phyloP scores from a whole-genome alignment of 2,888 invertebrate genomes.

The Chrysomela aeneicollis region DNA sequence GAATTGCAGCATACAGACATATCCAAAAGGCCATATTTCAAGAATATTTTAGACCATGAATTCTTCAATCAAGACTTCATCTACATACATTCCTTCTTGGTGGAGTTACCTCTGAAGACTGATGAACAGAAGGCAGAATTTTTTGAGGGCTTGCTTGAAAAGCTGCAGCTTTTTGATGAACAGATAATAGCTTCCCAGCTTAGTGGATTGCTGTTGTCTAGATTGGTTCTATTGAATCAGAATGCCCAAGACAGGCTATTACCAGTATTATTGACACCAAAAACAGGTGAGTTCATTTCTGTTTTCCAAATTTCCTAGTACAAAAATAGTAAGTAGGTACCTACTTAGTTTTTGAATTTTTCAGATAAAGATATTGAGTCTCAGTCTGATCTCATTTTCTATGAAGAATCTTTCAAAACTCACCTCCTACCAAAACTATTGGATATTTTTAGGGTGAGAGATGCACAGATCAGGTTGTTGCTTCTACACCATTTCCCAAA shows the following conservation, averaged over 20 bases:
- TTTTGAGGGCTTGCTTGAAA: conserved; percentile 75
- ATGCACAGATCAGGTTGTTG: conserved; percentile 81
- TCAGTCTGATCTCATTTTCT: conserved; percentile 68
- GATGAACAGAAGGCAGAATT: conserved; percentile 80
- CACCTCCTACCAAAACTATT: conserved; percentile 79
- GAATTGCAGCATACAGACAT: conserved; percentile 74
- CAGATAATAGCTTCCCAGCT: conserved; percentile 83
- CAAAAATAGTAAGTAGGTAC: too few species aligned
- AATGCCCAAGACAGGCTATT: conserved; percentile 78
- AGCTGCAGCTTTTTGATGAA: conserved; percentile 78
- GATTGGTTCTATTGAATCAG: conserved; percentile 84
- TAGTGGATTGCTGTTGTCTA: conserved; percentile 78
- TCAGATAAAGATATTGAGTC: conserved; percentile 49
- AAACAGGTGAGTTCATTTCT: conserved; percentile 65
- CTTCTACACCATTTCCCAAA: conserved; percentile 80
- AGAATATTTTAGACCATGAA: conserved; percentile 72
- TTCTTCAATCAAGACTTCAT: conserved; percentile 90
- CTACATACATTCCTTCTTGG: conserved; percentile 81
- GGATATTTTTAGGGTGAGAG: conserved; percentile 85
- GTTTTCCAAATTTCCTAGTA: too few species aligned
- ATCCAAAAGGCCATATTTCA: conserved; percentile 71
- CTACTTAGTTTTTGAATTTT: conserved; percentile 18
- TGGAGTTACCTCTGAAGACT: conserved; percentile 81
- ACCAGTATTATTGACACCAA: conserved; percentile 75
- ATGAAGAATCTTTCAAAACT: conserved; percentile 72